Percentiles rank a stretch among this genome's conserved stretches.
Conservation (phyloP, 2,888 invertebrate genomes). For the Apodemia mormo region DNA sequence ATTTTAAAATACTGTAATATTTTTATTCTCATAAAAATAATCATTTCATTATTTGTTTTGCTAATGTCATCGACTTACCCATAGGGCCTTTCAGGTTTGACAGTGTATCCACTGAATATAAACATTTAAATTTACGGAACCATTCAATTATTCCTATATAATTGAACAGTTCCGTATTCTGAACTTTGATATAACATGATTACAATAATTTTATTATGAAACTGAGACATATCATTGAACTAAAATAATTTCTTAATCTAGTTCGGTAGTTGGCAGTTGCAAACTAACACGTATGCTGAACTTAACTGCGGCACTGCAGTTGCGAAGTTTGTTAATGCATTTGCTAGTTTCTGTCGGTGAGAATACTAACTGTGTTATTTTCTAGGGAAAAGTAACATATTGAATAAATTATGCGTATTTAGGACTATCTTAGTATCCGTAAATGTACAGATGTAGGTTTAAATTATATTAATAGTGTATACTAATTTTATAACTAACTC, state of each 20-base stretch:
- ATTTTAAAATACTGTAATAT: no score
- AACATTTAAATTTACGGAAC: not conserved
- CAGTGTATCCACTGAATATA: no score
- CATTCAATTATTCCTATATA: not conserved
- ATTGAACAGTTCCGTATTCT: not conserved
- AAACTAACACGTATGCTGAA: constrained; percentile 8
- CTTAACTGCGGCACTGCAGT: constrained; percentile 2
- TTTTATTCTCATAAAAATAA: not conserved
- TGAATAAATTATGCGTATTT: not conserved
- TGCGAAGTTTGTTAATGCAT: constrained; percentile 4
- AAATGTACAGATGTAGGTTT: not conserved
- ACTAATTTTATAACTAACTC: no score
- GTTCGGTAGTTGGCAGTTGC: not conserved
- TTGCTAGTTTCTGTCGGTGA: constrained; percentile 3
- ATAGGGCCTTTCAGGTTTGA: not conserved
- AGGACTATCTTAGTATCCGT: not conserved
- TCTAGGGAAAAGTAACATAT: constrained; percentile 2
- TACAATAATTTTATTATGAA: not conserved
- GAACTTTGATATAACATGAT: not conserved
- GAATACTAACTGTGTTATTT: not conserved
- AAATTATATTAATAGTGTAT: not conserved
- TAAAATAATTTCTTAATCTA: constrained; percentile 13
- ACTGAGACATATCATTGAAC: not conserved
- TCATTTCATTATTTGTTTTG: not conserved
- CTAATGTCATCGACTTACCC: not conserved